Evolutionary conservation across 2,797 vertebrate species (phyloP).

Genomic region (Molossus molossus): DNA sequence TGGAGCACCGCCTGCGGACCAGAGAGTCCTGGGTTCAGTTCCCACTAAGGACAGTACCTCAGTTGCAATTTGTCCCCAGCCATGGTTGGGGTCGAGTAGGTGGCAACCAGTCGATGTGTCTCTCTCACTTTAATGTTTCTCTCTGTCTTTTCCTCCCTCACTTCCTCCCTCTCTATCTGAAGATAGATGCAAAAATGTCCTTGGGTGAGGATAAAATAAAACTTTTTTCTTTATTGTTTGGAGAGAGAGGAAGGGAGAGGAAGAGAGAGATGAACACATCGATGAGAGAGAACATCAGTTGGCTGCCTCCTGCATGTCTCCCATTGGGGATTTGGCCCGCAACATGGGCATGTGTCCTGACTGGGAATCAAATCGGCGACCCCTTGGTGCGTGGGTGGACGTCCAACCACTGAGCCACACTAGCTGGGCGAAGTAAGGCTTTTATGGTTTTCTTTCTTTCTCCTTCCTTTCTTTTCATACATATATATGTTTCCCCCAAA

Average conservation of each 20-base stretch:
- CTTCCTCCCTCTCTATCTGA: too few relatives aligned
- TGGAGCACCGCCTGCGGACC: too few relatives aligned
- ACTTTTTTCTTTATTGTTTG: too few relatives aligned
- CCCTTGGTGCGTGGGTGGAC: not conserved
- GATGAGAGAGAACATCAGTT: not conserved
- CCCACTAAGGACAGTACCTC: too few relatives aligned
- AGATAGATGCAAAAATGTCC: too few relatives aligned
- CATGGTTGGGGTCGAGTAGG: too few relatives aligned
- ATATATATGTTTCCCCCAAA: not conserved
- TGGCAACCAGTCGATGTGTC: too few relatives aligned
- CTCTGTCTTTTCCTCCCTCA: too few relatives aligned
- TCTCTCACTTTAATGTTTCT: too few relatives aligned
- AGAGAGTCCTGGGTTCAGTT: too few relatives aligned
- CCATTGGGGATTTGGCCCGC: not conserved
- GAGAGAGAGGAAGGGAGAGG: not conserved
- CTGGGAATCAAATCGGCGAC: not conserved
- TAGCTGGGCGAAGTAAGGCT: not conserved
- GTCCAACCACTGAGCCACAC: not conserved
- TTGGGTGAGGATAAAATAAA: too few relatives aligned
- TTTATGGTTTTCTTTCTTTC: not conserved
- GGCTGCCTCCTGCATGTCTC: not conserved
- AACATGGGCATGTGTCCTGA: not conserved
- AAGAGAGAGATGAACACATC: not conserved
- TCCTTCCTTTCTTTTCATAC: not conserved
- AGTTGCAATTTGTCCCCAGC: too few relatives aligned